phyloP scores from a whole-genome alignment of 2,113 vertebrate species.

The Actenoides lindsayi region DNA sequence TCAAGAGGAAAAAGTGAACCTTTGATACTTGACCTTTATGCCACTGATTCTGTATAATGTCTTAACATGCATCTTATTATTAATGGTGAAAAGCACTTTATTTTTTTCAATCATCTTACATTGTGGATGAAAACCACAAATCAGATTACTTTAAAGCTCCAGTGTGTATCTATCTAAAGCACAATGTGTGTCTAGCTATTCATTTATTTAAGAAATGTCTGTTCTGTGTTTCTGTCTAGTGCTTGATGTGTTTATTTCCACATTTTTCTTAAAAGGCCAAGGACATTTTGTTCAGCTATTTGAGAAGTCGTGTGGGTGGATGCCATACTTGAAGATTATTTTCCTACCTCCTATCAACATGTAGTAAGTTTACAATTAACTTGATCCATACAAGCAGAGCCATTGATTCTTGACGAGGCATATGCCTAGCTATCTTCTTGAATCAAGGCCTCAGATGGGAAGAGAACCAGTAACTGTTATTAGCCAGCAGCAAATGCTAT shows the following conservation, averaged over 20 bases:
- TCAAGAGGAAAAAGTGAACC: neutral
- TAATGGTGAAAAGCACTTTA: neutral
- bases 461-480: neutral
- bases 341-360: neutral
- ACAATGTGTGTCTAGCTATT: neutral
- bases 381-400: neutral
- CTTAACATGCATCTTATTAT: neutral
- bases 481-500: neutral
- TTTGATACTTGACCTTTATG: neutral
- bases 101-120: neutral
- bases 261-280: neutral
- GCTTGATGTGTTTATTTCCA: slow-evolving; percentile 21
- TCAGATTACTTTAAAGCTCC: neutral
- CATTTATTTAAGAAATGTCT: neutral
- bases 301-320: neutral
- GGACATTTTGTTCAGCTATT: neutral
- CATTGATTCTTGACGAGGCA: neutral
- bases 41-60: neutral
- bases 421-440: neutral
- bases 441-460: neutral
- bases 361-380: neutral
- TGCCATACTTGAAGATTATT: neutral
- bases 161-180: neutral
- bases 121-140: neutral
- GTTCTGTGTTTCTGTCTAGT: neutral